Conservation (phyloP, 2,888 invertebrate genomes). For the Drosophila greeni region DNA sequence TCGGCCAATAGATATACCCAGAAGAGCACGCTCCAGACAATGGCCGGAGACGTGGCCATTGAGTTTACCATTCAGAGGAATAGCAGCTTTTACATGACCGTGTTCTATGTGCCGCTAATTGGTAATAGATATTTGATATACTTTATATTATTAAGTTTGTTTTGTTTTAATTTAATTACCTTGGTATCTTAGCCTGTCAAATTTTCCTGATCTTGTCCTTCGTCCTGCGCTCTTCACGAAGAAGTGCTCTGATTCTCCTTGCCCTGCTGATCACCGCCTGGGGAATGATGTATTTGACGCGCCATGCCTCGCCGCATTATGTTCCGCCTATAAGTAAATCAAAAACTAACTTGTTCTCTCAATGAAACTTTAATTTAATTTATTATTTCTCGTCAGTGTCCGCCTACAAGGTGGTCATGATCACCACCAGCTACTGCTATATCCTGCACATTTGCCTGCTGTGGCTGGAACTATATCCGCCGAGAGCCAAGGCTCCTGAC, state of each 20-base stretch:
- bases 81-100: conserved; percentile 67
- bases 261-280: conserved; percentile 66
- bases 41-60: conserved; percentile 69
- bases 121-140: conserved; percentile 49
- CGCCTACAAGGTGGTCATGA: conserved; percentile 70
- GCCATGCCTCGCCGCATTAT: conserved; percentile 73
- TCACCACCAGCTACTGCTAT: conserved; percentile 67
- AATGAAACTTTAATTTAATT: not conserved
- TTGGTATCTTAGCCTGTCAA: conserved; percentile 60
- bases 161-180: not conserved
- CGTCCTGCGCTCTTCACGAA: conserved; percentile 68
- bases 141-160: not conserved
- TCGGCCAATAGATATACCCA: conserved; percentile 54
- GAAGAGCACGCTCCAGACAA: conserved; percentile 57
- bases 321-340: conserved; percentile 74
- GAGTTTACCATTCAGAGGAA: conserved; percentile 72
- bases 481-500: conserved; percentile 58
- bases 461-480: conserved; percentile 76
- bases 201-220: conserved; percentile 73
- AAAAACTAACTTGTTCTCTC: not conserved
- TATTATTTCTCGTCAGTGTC: conserved; percentile 53
- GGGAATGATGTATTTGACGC: conserved; percentile 73
- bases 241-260: conserved; percentile 73
- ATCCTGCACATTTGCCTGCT: conserved; percentile 70
- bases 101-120: conserved; percentile 73